Evolutionary conservation across 2,113 vertebrate species (phyloP), one percentile per base, ranked within the genome.

Genomic region (Labrus mixtus): DNA sequence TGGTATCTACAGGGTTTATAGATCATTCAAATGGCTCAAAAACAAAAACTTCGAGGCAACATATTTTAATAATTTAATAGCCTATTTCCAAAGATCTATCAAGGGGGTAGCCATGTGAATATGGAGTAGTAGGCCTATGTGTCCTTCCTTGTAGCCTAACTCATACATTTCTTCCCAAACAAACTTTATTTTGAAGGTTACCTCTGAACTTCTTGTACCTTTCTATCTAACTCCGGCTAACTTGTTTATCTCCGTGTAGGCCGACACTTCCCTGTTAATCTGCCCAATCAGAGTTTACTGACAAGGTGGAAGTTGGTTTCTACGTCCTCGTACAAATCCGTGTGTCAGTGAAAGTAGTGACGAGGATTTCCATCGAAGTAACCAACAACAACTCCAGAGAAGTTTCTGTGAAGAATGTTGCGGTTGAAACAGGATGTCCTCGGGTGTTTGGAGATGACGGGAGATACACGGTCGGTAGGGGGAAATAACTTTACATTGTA

Each of bases 221-320:
- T 6, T 6, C 1, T 6, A 0, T n/a, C 57, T 70, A 0, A 10
- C 17, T 48, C 15, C 19, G 5, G 54, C 17, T 39, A 48, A n/a
- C 71, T 69, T 82, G 33, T 33, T 37, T 7, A 17, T 43, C 50
- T 66, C 8, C 53, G 17, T 2, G 48, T 2, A 9, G 54, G 58
- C 45, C 12, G 53, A 71, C 6, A 56, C 29, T 61, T 82, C n/a
- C 69, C 43, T 8, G 48, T 7, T 15, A 1, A 5, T 45, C 29
- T 19, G 61, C 57, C 90, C 89, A 92, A 90, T 93, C 82, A 81
- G 23, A 50, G 61, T 9, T 68, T 2, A 23, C 45, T 8, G 73
- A 61, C 76, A 58, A 54, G 53, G 73, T 87, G 76, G 74, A 74
- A 79, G 74, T 76, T 39, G 11, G 46, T 23, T 10, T 69, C 71